Evolutionary conservation across 1,140 invertebrate genomes (phyloP), one percentile per base, ranked within the genome.

Genomic region (Physella acuta): DNA sequence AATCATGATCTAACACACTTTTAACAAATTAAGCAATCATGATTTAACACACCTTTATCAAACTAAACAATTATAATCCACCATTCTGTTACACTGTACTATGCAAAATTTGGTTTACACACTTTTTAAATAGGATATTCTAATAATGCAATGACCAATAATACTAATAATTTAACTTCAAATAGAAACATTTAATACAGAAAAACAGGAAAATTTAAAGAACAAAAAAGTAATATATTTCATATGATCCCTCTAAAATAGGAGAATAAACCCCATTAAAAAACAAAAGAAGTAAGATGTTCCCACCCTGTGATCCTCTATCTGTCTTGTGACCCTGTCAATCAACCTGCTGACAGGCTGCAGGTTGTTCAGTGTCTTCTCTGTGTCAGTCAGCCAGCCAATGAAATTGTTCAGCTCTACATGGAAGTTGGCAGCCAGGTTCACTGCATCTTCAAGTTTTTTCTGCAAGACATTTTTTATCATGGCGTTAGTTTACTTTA

Each of bases 381-480:
- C 96, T 1, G 95, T 94, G 78, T 92, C 91, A 0, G 94, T 97
- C 8, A 99, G 84, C 96, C 96, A 98, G 81, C 95, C 91, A 8
- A 98, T 93, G 83, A 98, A 98, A 2, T 91, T 90, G 83, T 89
- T 86, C 3, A 97, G 86, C 0, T 94, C 93, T 74, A 94, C 92
- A 83, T 98, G 94, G 90, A 98, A 98, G 79, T 95, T 80, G 58
- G 76, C 77, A 28, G 83, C 82, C 86, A 99, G 95, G 78, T 94
- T 94, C 17, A 98, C 87, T 0, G 97, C 97, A 78, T 98, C 97
- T 86, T 98, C 95, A 24, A 99, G 85, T 86, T 99, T 98, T 80
- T 96, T 97, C 84, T 88, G 75, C 14, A 82, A 76, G 39, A 63
- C 55, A 65, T n/a, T n/a, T n/a, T 20, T 55, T 24, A 56, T 26